Evolutionary conservation across 1,140 invertebrate species (phyloP), one percentile per base, ranked within the genome.

Genomic region (Drosophila micromelanica): DNA sequence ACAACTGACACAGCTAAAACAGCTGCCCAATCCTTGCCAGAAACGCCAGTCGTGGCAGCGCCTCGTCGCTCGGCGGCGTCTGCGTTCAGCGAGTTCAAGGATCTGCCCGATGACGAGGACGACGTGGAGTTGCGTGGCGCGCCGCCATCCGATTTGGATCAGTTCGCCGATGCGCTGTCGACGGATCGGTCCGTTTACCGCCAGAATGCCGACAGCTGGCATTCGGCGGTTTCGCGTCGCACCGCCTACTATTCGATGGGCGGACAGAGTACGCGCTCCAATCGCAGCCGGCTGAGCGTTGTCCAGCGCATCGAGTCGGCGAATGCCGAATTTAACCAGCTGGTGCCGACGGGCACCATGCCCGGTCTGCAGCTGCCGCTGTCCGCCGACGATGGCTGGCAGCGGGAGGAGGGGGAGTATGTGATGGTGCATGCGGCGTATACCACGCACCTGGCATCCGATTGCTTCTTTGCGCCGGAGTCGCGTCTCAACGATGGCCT

Each of bases 361-460:
- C 94, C 96, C n/a, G 92, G 97, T 11, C 95, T 97, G 1, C 92
- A 93, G 30, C 86, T 93, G 37, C 90, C 90, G 0, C 48, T 91
- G 12, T 35, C 48, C 5, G 12, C 62, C 0, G 54, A n/a, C 5
- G 73, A 89, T 0, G 74, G 69, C 11, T 99, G 98, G 98, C 93
- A 94, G 4, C 95, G 95, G 35, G 93, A 97, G 60, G 94, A 97
- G 75, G 97, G 96, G 2, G 95, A 98, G 73, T 99, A 98, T 92
- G 93, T 99, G 5, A 95, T 97, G 94, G 96, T 98, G 0, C 96
- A 98, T 84, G 96, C 97, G 2, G 94, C 95, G 1, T 98, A 97
- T 92, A 97, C 97, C 82, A 95, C 96, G 0, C 97, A 98, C 92
- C 94, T 99, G 20, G 95, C 96, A 0, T 95, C 96, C 59, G 97